phyloP scores from a whole-genome alignment of 2,797 vertebrate genomes.

The Tenualosa ilisha region DNA sequence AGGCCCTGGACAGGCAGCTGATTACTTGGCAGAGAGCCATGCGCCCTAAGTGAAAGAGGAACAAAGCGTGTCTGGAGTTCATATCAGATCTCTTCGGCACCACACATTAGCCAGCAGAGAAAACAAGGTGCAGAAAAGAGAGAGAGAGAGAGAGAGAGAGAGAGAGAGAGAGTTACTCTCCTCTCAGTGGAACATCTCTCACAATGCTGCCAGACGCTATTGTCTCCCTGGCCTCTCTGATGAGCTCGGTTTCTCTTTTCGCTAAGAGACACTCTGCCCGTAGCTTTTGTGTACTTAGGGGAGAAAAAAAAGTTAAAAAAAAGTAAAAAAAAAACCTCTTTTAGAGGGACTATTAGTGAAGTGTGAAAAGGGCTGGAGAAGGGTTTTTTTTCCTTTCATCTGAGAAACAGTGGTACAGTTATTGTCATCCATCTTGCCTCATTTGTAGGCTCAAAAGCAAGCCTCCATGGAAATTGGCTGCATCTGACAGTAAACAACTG shows the following conservation, averaged over 20 bases:
- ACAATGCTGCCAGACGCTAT: conserved; percentile 5
- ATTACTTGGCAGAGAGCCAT: background rate
- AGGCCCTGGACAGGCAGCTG: background rate
- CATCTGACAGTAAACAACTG: background rate
- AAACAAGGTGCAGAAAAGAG: background rate
- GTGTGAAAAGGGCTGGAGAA: background rate
- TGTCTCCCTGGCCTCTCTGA: conserved; percentile 7
- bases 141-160: background rate
- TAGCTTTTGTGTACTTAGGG: background rate
- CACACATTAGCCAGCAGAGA: background rate
- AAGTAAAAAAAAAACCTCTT: background rate
- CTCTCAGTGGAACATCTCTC: background rate
- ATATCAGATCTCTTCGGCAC: conserved; percentile 2
- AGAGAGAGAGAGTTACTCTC: background rate
- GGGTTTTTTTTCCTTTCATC: background rate
- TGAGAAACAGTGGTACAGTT: background rate
- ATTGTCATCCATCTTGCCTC: background rate
- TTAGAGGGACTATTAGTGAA: background rate
- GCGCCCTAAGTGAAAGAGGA: background rate
- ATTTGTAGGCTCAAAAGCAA: background rate
- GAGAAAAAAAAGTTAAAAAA: background rate
- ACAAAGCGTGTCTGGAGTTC: background rate
- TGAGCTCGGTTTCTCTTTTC: background rate
- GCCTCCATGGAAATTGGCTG: background rate
- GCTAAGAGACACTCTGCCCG: background rate